Conservation (phyloP, 92 coral and sea anemone species). For the Parazoanthus swiftii region DNA sequence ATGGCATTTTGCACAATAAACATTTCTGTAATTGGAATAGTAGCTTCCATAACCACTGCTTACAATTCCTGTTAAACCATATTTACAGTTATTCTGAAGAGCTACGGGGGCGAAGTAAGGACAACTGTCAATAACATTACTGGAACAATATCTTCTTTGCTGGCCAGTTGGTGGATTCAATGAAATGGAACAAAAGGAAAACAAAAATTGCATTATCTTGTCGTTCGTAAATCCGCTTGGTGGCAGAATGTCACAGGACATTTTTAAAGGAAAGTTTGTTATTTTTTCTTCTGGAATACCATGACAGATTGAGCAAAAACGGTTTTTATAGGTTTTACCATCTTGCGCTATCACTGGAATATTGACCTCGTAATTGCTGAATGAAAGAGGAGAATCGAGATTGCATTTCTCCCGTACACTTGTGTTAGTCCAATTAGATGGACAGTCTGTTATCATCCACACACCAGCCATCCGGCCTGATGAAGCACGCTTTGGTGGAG, state of each 20-base stretch:
- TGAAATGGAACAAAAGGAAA: neutral
- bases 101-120: neutral
- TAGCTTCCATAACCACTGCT: neutral
- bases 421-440: neutral
- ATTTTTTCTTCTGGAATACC: neutral
- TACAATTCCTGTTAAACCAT: neutral
- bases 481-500: neutral
- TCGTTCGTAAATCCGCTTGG: neutral
- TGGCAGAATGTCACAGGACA: neutral
- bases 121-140: neutral
- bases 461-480: neutral
- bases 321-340: neutral
- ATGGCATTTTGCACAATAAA: neutral
- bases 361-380: neutral
- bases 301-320: neutral
- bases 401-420: neutral
- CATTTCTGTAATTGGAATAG: neutral
- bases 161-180: neutral
- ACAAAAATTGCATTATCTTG: neutral
- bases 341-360: neutral
- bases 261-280: neutral
- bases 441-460: neutral
- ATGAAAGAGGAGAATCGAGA: neutral
- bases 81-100: neutral
- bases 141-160: slow-evolving; percentile 2